Conservation (phyloP, 2,113 vertebrate species). For the Macroglossus sobrinus region DNA sequence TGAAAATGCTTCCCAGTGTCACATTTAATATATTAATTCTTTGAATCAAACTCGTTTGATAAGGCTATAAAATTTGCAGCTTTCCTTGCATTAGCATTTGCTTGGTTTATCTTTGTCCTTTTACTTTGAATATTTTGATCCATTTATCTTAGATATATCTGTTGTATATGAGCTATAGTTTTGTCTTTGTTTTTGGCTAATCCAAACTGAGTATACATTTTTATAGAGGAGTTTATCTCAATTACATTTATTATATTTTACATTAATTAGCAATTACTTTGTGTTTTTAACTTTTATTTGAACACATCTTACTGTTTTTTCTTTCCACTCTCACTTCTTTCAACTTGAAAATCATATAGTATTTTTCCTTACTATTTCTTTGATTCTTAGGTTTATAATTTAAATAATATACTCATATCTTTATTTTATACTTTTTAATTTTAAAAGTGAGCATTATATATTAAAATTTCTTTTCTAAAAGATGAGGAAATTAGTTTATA, state of each 20-base stretch:
- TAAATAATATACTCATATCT: background rate
- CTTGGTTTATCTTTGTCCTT: background rate
- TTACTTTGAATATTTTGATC: background rate
- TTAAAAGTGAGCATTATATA: background rate
- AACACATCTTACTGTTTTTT: background rate
- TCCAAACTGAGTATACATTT: background rate
- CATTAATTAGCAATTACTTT: background rate
- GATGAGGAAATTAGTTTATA: background rate
- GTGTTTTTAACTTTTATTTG: background rate
- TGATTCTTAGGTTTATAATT: background rate
- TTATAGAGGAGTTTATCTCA: background rate
- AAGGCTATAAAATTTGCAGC: background rate
- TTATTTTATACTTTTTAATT: background rate
- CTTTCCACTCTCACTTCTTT: background rate
- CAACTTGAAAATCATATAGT: background rate
- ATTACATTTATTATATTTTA: background rate
- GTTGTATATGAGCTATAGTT: background rate
- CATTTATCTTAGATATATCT: background rate
- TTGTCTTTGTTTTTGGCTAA: background rate
- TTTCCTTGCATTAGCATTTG: background rate
- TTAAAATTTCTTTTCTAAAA: background rate
- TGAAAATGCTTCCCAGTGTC: background rate
- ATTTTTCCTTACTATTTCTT: background rate
- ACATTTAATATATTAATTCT: background rate
- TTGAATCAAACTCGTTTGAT: conserved; percentile 4